Base-by-base conservation (phyloP, 1,140 invertebrate genomes). In the Drosophila kanapiae region DNA sequence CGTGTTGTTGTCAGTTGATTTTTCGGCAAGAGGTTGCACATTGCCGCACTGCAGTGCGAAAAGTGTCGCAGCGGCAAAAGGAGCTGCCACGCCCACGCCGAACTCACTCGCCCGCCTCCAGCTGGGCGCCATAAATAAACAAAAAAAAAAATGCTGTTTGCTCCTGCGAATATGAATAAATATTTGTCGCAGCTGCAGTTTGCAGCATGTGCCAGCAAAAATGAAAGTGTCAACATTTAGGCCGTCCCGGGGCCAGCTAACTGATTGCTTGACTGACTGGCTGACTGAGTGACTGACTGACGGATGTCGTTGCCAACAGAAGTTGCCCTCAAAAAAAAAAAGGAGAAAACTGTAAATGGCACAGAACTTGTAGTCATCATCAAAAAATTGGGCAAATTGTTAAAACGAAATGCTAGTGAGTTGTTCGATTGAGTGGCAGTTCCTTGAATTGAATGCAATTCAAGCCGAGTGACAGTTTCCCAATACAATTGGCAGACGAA, bases 191-290 rank as follows among this genome's bases (percentile, higher is more conserved):
- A 72, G 69, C 67, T 72, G 69, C 69, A 72, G 37, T 58, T 71
- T 58, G 65, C 51, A 48, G 51, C 79, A 80, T 71, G 67, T 72
- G 69, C 51, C 53, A 35, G 37, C 43, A 72, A 72, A 72, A 72
- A 72, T 72, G 69, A 60, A 80, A 75, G 77, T 68, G 77, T 81
- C 65, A 84, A 85, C 75, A 75, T 80, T 81, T 69, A 71, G 78
- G 78, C 70, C 51, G 59, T 53, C 42, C 23, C 27, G 38, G 38
- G 65, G 75, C 45, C 71, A 65, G 57, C 57, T 70, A 78, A 74
- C 69, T 67, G 64, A 48, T 54, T 62, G 54, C 37, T 43, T 75
- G 75, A 83, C 51, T 71, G 72, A 84, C 49, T 80, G 51, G 51
- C 72, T 69, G 69, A 67, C 18, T 70, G 54, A 68, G 38, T 68